Evolutionary conservation across 2,797 vertebrate genomes (phyloP), one percentile per base, ranked within the genome.

Genomic region (Gadopsis marmoratus): DNA sequence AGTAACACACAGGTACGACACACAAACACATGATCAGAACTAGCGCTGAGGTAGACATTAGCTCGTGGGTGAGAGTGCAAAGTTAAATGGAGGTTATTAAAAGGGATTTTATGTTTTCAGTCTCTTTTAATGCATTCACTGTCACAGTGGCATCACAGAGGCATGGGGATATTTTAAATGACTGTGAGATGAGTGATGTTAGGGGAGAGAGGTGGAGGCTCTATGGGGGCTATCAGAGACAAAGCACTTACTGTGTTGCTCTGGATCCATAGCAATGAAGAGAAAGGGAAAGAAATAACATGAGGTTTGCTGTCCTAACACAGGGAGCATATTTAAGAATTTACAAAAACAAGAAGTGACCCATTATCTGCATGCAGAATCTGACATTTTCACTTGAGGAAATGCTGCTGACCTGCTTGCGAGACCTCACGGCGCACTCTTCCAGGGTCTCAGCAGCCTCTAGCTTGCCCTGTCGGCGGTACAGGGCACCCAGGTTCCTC

Each of bases 401-500:
- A 74, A 50, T 21, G 59, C 21, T 0, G 73, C 91, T 82, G 72
- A 98, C 97, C 96, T 97, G 97, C 90, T 96, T 96, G 83, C 97
- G 96, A 84, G 97, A 97, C 77, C 96, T 95, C 73, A 95, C 88
- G 0, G 97, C 97, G 0, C 97, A 98, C 74, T 97, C 97, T 78
- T 98, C 97, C 92, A 98, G 90, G 4, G 97, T 98, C 77, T 98
- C 97, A 0, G 97, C 97, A 0, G 97, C 97, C 92, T 98, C 97
- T 13, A 98, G 94, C 88, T 98, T 98, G 74, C 97, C 97, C 93
- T 98, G 97, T 2, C 97, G 95, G 76, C 97, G 96, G 89, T 99
- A 99, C 82, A 99, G 92, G 0, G 98, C 97, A 0, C 98, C 98
- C 50, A 99, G 94, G 94, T 99, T 99, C 89, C 96, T 95, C 93